These are phyloP conservation scores for Thermophis baileyi DNA, from an alignment of 2,113 vertebrate genomes.

Conservation along the genomic window DNA sequence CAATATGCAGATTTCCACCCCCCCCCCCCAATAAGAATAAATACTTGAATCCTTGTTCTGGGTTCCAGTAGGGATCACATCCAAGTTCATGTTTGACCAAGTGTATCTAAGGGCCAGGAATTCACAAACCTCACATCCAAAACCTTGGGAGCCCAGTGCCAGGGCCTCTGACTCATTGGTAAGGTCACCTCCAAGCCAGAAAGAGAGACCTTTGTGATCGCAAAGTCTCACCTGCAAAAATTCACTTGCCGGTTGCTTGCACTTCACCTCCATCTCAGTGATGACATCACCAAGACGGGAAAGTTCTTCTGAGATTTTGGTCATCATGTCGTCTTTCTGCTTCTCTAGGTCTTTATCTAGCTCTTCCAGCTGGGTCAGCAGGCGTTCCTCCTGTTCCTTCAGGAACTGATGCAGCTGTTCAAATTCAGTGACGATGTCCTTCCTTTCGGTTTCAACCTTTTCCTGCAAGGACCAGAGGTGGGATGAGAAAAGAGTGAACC, in stretches of 20 bases:
- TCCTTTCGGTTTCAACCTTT: background rate
- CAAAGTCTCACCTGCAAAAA: conserved; percentile 29
- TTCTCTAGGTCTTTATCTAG: conserved; percentile 20
- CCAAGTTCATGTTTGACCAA: background rate
- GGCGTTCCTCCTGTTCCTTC: conserved; percentile 10
- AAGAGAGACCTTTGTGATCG: background rate
- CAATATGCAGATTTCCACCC: background rate
- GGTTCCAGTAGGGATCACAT: background rate
- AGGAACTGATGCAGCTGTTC: conserved; percentile 14
- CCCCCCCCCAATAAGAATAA: background rate
- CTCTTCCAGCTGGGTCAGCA: conserved; percentile 21
- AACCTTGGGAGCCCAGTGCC: background rate
- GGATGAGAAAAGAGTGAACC: background rate
- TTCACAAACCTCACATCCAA: background rate
- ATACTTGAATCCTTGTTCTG: background rate
- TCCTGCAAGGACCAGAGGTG: background rate
- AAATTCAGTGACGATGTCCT: conserved; percentile 20
- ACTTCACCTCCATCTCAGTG: conserved; percentile 24
- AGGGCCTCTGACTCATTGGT: background rate
- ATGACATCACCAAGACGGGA: conserved; percentile 15
- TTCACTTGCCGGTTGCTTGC: conserved; percentile 12
- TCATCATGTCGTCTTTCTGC: background rate
- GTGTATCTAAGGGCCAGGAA: background rate
- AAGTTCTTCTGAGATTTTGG: conserved; percentile 12
- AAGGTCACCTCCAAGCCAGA: background rate